phyloP scores from a whole-genome alignment of 1,140 invertebrate genomes.

The Campoletis sonorensis region DNA sequence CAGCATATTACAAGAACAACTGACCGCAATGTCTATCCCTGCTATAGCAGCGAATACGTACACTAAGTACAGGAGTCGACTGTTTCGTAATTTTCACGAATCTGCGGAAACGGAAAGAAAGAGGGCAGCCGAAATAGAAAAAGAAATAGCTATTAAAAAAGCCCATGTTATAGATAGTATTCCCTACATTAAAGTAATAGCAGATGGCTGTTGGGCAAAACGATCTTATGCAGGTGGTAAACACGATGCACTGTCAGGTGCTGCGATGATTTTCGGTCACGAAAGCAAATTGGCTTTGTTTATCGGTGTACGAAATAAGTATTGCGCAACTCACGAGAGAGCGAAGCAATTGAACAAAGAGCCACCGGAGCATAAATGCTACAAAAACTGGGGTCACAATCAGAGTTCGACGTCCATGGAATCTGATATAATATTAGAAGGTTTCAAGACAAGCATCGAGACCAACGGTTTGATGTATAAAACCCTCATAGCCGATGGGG shows the following conservation, averaged over 20 bases:
- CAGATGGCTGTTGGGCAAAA: slow-evolving; percentile 54
- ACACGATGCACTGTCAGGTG: slow-evolving; percentile 46
- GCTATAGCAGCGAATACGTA: slow-evolving; percentile 56
- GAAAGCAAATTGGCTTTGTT: background rate
- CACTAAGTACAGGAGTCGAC: slow-evolving; percentile 44
- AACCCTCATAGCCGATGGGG: slow-evolving; percentile 71
- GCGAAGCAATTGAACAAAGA: slow-evolving; percentile 29
- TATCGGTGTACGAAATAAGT: slow-evolving; percentile 38
- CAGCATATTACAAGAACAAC: slow-evolving; percentile 49
- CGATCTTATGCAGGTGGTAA: slow-evolving; percentile 44
- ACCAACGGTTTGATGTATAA: slow-evolving; percentile 54
- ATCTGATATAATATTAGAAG: slow-evolving; percentile 27
- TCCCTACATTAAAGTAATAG: slow-evolving; percentile 54
- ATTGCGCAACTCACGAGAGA: background rate
- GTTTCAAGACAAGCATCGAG: background rate
- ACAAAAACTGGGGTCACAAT: slow-evolving; percentile 60
- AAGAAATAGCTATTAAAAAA: slow-evolving; percentile 46
- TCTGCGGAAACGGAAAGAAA: slow-evolving; percentile 30
- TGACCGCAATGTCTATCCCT: slow-evolving; percentile 54
- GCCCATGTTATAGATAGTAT: slow-evolving; percentile 48
- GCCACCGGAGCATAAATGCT: slow-evolving; percentile 59
- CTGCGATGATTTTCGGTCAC: slow-evolving; percentile 9
- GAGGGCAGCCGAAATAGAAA: slow-evolving; percentile 21
- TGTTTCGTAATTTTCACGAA: slow-evolving; percentile 45
- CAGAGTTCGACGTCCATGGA: slow-evolving; percentile 64